phyloP scores from a whole-genome alignment of 1,140 invertebrate species.

The Pseudomyrmex sp. region DNA sequence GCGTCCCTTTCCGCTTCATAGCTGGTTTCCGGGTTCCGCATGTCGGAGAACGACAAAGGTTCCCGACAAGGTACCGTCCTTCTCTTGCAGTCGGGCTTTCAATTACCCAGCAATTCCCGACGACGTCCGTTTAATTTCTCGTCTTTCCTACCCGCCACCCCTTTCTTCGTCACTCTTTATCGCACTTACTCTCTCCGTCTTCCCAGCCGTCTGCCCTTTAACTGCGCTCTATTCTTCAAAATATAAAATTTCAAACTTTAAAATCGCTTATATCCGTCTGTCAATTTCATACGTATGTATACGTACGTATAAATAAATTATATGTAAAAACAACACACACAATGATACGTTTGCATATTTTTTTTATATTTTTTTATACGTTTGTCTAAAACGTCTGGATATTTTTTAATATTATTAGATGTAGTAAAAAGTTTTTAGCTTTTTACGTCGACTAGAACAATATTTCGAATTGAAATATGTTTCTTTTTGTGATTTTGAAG shows the following conservation, averaged over 20 bases:
- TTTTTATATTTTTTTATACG: too few relatives aligned
- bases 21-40: slow-evolving; percentile 57
- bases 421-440: too few relatives aligned
- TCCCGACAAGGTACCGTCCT: slow-evolving; percentile 62
- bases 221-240: background rate
- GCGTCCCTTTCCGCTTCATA: slow-evolving; percentile 62
- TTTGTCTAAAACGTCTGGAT: too few relatives aligned
- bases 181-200: slow-evolving; percentile 17
- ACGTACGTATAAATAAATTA: background rate
- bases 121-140: slow-evolving; percentile 74
- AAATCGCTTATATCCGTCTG: background rate
- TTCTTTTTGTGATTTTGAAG: too few relatives aligned
- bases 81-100: slow-evolving; percentile 69
- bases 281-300: background rate
- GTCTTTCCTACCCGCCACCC: slow-evolving; percentile 25
- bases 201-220: background rate
- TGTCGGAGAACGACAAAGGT: slow-evolving; percentile 68
- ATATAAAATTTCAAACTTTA: slow-evolving; percentile 2
- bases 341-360: too few relatives aligned
- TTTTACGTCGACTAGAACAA: too few relatives aligned
- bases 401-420: too few relatives aligned
- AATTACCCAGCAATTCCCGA: slow-evolving; percentile 74
- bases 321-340: background rate
- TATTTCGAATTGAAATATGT: too few relatives aligned
- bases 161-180: slow-evolving; percentile 25